Base-by-base conservation (phyloP, 37 sponge, comb jelly and placozoan genomes). In the Geodia barretti region DNA sequence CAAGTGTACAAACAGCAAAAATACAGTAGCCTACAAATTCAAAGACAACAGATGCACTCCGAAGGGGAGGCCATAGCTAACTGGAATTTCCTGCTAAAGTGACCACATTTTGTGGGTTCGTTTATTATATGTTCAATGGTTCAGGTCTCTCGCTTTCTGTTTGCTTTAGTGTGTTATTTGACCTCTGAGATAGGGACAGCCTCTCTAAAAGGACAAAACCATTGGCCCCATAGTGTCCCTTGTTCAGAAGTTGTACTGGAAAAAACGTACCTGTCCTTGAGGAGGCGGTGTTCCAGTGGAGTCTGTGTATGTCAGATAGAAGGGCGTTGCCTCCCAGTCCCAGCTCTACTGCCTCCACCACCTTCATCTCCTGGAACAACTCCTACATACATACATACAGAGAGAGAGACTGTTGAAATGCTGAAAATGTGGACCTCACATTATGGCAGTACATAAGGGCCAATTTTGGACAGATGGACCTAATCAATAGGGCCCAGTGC, bases 251-350 rank as follows among this genome's bases (percentile, higher is more conserved):
- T n/a, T n/a, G n/a, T n/a, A n/a, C n/a, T n/a, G n/a, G n/a, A n/a
- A n/a, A n/a, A n/a, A n/a, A n/a, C n/a, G n/a, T n/a, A n/a, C n/a
- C n/a, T n/a, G n/a, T n/a, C n/a, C n/a, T n/a, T n/a, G n/a, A n/a
- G n/a, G n/a, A n/a, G n/a, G n/a, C n/a, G n/a, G n/a, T 85, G 9
- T 81, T 86, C 91, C 91, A 93, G n/a, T 82, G 72, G 17, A 93
- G 71, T 62, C 88, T 69, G 4, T 68, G 19, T 0, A 93, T 70
- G 25, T 78, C 43, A 34, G 62, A 24, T 5, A 90, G 69, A 20
- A 60, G 43, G 4, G 59, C 85, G 78, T 93, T 93, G 23, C 67
- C 94, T 35, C 84, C 87, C 54, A 93, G 77, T 5, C 28, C 81
- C 30, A 93, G 60, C 74, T 93, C 94, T 54, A 70, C 84, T 28